Conservation (phyloP, 2,888 invertebrate species). For the Dasypogon diadema region DNA sequence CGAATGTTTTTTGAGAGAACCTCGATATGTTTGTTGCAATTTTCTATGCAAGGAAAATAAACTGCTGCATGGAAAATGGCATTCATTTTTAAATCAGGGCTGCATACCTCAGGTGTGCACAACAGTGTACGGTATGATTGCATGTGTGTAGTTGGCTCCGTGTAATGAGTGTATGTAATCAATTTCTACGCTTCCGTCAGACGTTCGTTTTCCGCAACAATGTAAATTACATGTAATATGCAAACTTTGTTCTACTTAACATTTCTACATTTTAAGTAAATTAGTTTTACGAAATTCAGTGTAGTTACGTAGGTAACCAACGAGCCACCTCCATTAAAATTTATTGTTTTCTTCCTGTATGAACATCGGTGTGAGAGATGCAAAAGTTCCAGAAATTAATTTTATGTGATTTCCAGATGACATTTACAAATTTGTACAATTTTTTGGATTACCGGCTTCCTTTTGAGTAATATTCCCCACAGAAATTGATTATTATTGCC, state of each 20-base stretch:
- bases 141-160: background rate
- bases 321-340: background rate
- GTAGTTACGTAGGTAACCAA: background rate
- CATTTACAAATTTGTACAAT: slow-evolving; percentile 23
- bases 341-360: slow-evolving; percentile 8
- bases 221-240: slow-evolving; percentile 19
- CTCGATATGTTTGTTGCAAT: no score
- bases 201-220: background rate
- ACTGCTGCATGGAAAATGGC: background rate
- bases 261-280: slow-evolving; percentile 13
- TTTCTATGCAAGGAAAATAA: no score
- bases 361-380: background rate
- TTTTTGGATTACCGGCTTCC: background rate
- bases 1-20: no score
- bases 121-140: background rate
- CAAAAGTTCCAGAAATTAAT: slow-evolving; percentile 8
- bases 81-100: background rate
- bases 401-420: background rate
- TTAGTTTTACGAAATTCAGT: background rate
- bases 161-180: slow-evolving; percentile 10
- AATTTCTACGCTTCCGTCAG: background rate
- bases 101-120: background rate
- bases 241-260: background rate
- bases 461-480: background rate
- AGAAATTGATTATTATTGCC: background rate